Percentiles rank a stretch among this genome's conserved stretches.
phyloP scores from a whole-genome alignment of 2,888 invertebrate genomes.

The Ormyrus rosae region DNA sequence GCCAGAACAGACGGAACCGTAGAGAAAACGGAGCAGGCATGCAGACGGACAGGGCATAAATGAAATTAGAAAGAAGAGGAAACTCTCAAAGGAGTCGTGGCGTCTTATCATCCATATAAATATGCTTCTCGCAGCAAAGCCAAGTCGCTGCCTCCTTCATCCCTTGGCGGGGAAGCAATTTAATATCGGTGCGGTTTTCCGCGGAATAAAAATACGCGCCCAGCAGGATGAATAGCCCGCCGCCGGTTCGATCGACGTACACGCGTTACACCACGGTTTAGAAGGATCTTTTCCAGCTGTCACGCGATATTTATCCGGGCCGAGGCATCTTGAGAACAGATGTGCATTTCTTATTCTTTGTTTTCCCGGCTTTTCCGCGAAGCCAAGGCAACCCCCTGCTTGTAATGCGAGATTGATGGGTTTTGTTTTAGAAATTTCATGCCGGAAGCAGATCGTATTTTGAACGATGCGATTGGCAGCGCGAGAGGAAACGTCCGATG shows the following conservation, averaged over 20 bases:
- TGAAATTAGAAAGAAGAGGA: conserved; percentile 27
- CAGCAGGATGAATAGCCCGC: neutral
- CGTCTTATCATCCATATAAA: conserved; percentile 16
- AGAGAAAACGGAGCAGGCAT: no score
- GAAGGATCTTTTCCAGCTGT: no score
- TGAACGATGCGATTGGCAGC: no score
- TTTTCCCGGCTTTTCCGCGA: no score
- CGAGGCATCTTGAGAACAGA: neutral
- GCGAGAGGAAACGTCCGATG: no score
- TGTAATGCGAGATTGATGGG: no score
- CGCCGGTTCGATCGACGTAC: neutral
- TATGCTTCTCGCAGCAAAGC: neutral
- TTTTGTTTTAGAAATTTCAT: no score
- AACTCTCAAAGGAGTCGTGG: conserved; percentile 28
- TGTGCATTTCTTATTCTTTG: no score
- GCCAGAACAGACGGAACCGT: no score
- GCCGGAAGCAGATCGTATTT: no score
- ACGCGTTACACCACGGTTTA: no score
- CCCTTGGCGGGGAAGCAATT: conserved; percentile 66
- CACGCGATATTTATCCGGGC: neutral
- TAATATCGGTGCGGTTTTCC: conserved; percentile 67
- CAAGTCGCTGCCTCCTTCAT: neutral
- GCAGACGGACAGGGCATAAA: neutral
- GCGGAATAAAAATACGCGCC: conserved; percentile 68
- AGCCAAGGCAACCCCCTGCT: no score